phyloP scores from a whole-genome alignment of 2,797 vertebrate species.

The Smutsia temminckii region DNA sequence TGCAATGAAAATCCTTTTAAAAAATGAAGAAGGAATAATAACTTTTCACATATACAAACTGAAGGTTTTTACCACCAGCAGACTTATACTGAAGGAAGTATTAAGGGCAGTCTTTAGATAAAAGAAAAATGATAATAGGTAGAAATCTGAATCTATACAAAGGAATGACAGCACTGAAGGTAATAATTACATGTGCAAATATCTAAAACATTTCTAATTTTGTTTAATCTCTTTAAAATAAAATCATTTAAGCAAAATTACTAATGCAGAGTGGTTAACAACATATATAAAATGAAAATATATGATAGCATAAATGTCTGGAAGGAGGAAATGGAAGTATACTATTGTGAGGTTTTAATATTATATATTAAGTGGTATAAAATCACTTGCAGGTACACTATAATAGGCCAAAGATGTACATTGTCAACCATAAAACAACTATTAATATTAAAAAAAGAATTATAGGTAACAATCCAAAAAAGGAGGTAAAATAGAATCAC shows the following conservation, averaged over 20 bases:
- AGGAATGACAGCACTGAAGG: background rate
- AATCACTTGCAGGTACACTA: background rate
- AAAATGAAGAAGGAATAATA: background rate
- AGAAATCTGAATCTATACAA: background rate
- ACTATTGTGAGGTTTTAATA: background rate
- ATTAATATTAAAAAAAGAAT: background rate
- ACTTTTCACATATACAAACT: background rate
- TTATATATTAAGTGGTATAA: background rate
- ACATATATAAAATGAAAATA: background rate
- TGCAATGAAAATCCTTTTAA: background rate
- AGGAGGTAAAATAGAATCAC: background rate
- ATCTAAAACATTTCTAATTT: background rate
- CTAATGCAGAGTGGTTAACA: background rate
- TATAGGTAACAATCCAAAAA: background rate
- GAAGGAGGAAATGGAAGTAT: background rate
- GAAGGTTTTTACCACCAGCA: background rate
- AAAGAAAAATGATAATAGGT: background rate
- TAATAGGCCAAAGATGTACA: background rate
- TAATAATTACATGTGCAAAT: background rate
- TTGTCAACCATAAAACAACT: background rate
- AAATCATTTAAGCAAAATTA: conserved; percentile 8
- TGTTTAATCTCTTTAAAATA: background rate
- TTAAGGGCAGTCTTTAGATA: background rate
- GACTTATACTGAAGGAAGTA: background rate
- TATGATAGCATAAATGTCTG: background rate